Evolutionary conservation across 2,888 invertebrate species (phyloP).

Genomic region (Cheilosia variabilis): DNA sequence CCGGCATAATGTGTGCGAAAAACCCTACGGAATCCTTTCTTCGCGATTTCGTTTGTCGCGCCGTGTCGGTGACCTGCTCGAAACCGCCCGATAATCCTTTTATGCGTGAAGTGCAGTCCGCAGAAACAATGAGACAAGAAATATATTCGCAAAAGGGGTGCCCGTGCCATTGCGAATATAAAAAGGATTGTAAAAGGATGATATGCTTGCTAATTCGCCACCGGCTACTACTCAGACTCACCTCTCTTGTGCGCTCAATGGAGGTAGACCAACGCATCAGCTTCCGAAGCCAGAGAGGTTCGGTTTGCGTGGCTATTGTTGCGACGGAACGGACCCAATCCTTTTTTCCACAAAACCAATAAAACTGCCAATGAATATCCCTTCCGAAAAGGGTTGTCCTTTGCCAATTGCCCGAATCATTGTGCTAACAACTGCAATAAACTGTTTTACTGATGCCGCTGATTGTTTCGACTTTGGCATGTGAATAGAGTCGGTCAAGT

Average conservation of each 20-base stretch:
- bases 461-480: conserved; percentile 61
- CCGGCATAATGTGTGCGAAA: conserved; percentile 29
- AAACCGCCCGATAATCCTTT: conserved; percentile 72
- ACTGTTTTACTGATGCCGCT: conserved; percentile 71
- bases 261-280: conserved; percentile 75
- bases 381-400: conserved; percentile 64
- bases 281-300: conserved; percentile 63
- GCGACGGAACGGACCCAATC: conserved; percentile 30
- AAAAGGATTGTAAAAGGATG: conserved; percentile 74
- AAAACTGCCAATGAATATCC: conserved; percentile 63
- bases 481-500: conserved; percentile 14
- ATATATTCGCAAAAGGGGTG: conserved; percentile 62
- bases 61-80: conserved; percentile 17
- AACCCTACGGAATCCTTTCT: conserved; percentile 25
- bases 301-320: conserved; percentile 59
- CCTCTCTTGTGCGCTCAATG: conserved; percentile 52
- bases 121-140: conserved; percentile 13
- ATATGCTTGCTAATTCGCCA: conserved; percentile 73
- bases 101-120: conserved; percentile 62
- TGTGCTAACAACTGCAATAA: conserved; percentile 74
- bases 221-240: conserved; percentile 49
- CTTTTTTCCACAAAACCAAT: conserved; percentile 72
- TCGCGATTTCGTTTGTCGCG: not conserved
- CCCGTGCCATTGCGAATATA: conserved; percentile 34
- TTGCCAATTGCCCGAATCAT: conserved; percentile 67